Percentiles rank a stretch among this genome's conserved stretches.
phyloP scores from a whole-genome alignment of 2,888 invertebrate genomes.

The Sussaba pulchella region DNA sequence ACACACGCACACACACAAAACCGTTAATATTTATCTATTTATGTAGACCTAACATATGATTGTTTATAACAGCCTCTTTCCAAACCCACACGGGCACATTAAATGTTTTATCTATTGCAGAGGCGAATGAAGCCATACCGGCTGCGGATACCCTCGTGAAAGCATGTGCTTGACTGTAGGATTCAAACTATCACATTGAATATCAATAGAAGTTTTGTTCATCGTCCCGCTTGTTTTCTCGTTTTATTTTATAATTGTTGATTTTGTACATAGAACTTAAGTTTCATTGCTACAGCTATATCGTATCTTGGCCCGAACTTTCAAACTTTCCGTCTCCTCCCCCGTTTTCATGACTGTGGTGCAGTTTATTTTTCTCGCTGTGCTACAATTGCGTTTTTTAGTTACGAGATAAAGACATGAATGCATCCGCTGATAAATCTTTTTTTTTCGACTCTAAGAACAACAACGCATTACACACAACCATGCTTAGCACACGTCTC shows the following conservation, averaged over 20 bases:
- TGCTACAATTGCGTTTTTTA: background rate
- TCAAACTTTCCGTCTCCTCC: constrained; percentile 11
- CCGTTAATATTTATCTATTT: constrained; percentile 20
- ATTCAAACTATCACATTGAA: constrained; percentile 22
- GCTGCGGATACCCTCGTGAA: background rate
- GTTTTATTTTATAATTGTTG: background rate
- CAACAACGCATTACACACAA: background rate
- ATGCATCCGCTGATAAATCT: background rate
- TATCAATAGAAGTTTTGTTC: background rate
- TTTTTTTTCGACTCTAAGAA: background rate
- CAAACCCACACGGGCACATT: background rate
- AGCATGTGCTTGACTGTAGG: constrained; percentile 11
- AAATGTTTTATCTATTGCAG: constrained; percentile 11
- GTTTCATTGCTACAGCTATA: background rate
- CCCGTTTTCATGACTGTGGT: constrained; percentile 4
- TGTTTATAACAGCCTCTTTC: constrained; percentile 5
- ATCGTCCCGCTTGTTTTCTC: background rate
- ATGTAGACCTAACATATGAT: constrained; percentile 38
- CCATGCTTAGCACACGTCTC: background rate
- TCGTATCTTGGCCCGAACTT: constrained; percentile 20
- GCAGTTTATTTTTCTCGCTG: constrained; percentile 22
- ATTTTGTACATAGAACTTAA: constrained; percentile 25
- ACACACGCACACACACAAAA: no score
- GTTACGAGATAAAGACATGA: constrained; percentile 1
- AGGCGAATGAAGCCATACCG: background rate